Evolutionary conservation across 1,140 invertebrate genomes (phyloP), one percentile per base, ranked within the genome.

Genomic region (Whitmania pigra): DNA sequence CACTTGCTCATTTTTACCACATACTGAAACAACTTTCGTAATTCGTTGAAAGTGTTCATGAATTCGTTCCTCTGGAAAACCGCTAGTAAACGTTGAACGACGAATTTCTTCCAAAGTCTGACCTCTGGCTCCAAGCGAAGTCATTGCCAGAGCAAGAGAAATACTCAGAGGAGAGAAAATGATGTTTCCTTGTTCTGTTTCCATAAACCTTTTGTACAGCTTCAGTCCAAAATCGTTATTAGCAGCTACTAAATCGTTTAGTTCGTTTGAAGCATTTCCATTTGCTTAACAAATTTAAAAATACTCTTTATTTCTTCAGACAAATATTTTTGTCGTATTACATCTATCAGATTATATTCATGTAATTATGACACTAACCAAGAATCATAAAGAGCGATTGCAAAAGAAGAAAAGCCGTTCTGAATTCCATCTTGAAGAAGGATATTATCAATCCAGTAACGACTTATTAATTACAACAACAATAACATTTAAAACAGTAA

Each of bases 161-260:
- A 72, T 20, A 54, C 71, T 72, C 53, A 72, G 20, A 29, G 71
- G 71, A 6, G 71, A 72, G n/a, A 72, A 29, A 29, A 72, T 57
- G 7, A 36, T 17, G 55, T 72, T 72, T 15, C 36, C 55, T 20
- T 72, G 27, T 11, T 55, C 22, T 6, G 57, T 27, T 22, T 13
- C 54, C n/a, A 25, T 55, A 18, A 72, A 18, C 36, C n/a, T 27
- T 17, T 18, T 36, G 71, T 69, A 72, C 20, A 72, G 20, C 11
- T 36, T n/a, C 25, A 72, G 27, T 36, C 22, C 55, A 60, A 72
- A 72, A 18, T 69, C 71, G 7, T n/a, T 29, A 55, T 72, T 72
- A 15, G 71, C 53, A 4, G 5, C n/a, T 6, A n/a, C 55, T 22
- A 60, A 4, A 17, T 60, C 17, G 9, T 27, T n/a, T 17, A 60